Conservation (phyloP, 2,888 invertebrate genomes). For the Gisinianus flammeolus region DNA sequence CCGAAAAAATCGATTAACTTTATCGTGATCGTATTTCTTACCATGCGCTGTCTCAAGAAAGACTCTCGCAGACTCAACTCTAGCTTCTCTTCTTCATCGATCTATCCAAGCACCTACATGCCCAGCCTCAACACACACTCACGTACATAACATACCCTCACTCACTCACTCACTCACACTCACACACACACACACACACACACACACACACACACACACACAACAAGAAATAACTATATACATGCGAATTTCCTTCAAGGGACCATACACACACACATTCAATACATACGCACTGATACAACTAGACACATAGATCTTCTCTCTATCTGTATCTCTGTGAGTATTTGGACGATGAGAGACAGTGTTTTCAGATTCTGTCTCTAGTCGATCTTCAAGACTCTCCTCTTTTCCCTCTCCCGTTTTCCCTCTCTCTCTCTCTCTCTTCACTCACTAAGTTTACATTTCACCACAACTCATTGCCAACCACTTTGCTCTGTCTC, state of each 20-base stretch:
- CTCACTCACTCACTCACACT: no score
- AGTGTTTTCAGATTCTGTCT: conserved; percentile 20
- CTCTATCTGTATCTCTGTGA: not conserved
- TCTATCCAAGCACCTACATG: conserved; percentile 43
- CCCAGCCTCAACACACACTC: not conserved
- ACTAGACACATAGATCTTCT: conserved; percentile 29
- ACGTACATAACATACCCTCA: not conserved
- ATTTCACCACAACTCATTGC: conserved; percentile 39
- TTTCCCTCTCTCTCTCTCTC: conserved; percentile 29
- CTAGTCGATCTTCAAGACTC: conserved; percentile 15
- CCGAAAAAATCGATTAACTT: conserved; percentile 59
- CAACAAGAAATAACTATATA: conserved; percentile 32
- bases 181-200: conserved; percentile 19
- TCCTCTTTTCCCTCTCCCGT: conserved; percentile 39
- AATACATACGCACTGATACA: conserved; percentile 37
- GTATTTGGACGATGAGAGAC: conserved; percentile 17
- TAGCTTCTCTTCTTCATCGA: conserved; percentile 59
- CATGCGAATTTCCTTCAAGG: conserved; percentile 21
- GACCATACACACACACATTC: not conserved
- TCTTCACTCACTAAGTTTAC: conserved; percentile 42
- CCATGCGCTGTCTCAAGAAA: conserved; percentile 57
- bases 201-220: conserved; percentile 6
- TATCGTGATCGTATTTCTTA: conserved; percentile 60
- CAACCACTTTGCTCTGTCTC: conserved; percentile 31
- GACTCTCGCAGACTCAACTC: conserved; percentile 42